Evolutionary conservation across 2,888 invertebrate species (phyloP), one percentile per base, ranked within the genome.

Genomic region (Podotricha telesiphe): DNA sequence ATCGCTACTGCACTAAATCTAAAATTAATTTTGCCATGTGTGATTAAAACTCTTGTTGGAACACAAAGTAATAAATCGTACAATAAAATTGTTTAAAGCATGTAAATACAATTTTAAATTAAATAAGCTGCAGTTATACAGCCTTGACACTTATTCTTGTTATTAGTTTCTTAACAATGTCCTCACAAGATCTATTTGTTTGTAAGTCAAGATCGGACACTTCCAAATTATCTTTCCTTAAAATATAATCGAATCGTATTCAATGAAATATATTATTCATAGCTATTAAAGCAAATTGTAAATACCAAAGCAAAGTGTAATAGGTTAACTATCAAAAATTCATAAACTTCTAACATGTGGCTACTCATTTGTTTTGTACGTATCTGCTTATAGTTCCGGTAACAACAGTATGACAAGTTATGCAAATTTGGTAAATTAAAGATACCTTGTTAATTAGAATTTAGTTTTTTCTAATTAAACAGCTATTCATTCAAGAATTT

Each of bases 1-100:
- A 53, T 50, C 47, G 65, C 55, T 34, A 65, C 59, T 59, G 53
- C 20, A 59, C 59, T 28, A 59, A 59, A 59, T 59, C 65, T 48
- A 56, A 50, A 61, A 69, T 61, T 55, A 61, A n/a, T 65, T 47
- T 65, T 20, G 15, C 19, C 48, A 47, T 59, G 20, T 65, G 61
- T 55, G 56, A 61, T 55, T 64, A 64, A 40, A 58, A 45, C n/a
- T 45, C n/a, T 37, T 55, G 17, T 55, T 55, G 17, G 34, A 34
- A 55, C 28, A 28, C 17, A 55, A 34, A 55, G 34, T 34, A 55
- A 55, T 53, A 53, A 34, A 53, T 34, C 55, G 34, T 34, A 34
- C 17, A 34, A 34, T 28, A 11, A 10, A 10, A n/a, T 34, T 55
- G 17, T 34, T 11, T 10, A 10, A 34, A 55, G 11, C 34, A 17